Evolutionary conservation across 2,113 vertebrate species (phyloP), one percentile per base, ranked within the genome.

Genomic region (Saccopteryx leptura): DNA sequence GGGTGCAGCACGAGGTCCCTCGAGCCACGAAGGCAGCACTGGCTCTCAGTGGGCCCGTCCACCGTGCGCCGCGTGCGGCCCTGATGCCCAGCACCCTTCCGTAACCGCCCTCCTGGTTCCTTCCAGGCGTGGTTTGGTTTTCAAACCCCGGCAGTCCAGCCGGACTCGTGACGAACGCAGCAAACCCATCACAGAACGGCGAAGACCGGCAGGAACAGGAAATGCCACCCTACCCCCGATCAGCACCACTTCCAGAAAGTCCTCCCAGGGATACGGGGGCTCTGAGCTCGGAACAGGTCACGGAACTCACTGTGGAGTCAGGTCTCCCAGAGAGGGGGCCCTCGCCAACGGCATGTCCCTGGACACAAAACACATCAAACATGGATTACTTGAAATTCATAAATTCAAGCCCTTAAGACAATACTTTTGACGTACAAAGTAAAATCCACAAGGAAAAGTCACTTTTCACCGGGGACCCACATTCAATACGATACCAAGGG

Each of bases 21-120:
- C 0, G 5, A 19, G 26, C 9, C 48, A 48, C 58, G 5, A 0
- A 0, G 0, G 15, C 10, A 10, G 68, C 7, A 13, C 2, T 4
- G 1, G 19, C 19, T 56, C 28, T 7, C 31, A 1, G 50, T 0
- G 3, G 8, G 1, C 63, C 23, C 50, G 2, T 21, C 18, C 1
- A 0, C 1, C 0, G 0, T 0, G n/a, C 1, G 1, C 28, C 26
- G 2, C 1, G 21, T 0, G 0, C 0, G 18, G 11, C 19, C 18
- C 52, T 13, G 56, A 74, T 19, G 7, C 8, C 4, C 5, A 0
- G 15, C 0, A 26, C 28, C 69, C 52, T n/a, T 48, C 39, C 63
- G 12, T 28, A 1, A 13, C 0, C 19, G 13, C 8, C 12, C 28
- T 7, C 65, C 24, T 11, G 18, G 11, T 9, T 39, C 46, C 75